Evolutionary conservation across 2,888 invertebrate genomes (phyloP).

Genomic region (Trachelus iudaicus): DNA sequence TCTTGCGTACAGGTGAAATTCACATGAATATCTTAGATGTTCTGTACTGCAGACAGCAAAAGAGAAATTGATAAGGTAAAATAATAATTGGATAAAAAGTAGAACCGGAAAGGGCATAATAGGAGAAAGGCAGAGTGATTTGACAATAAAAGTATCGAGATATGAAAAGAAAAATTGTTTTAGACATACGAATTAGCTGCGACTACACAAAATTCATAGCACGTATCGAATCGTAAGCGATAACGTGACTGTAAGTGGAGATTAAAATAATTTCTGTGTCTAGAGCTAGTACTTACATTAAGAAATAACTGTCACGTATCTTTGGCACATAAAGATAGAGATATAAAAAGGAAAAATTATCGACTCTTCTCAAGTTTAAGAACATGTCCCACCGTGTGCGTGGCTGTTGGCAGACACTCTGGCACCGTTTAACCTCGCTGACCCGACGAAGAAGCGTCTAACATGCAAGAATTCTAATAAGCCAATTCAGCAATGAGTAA

Average conservation of each 20-base stretch:
- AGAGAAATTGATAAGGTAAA: neutral
- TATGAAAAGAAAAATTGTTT: neutral
- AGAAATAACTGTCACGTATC: neutral
- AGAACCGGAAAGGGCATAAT: neutral
- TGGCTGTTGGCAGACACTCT: neutral
- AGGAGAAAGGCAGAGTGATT: neutral
- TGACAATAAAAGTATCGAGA: neutral
- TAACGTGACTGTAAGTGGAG: neutral
- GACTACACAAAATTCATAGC: neutral
- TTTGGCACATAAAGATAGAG: neutral
- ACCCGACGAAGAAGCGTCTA: neutral
- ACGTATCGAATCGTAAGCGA: neutral
- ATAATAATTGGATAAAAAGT: neutral
- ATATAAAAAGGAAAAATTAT: neutral
- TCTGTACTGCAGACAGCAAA: neutral
- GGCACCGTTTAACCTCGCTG: neutral
- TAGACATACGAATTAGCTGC: neutral
- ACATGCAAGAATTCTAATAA: neutral
- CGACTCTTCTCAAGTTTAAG: neutral
- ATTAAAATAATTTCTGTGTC: conserved; percentile 22
- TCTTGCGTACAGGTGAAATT: neutral
- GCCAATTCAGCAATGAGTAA: neutral
- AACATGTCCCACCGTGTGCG: neutral
- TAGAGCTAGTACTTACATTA: neutral
- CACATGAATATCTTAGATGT: neutral